Conservation (phyloP, 1,140 invertebrate species). For the Proctacanthus coquilletti region DNA sequence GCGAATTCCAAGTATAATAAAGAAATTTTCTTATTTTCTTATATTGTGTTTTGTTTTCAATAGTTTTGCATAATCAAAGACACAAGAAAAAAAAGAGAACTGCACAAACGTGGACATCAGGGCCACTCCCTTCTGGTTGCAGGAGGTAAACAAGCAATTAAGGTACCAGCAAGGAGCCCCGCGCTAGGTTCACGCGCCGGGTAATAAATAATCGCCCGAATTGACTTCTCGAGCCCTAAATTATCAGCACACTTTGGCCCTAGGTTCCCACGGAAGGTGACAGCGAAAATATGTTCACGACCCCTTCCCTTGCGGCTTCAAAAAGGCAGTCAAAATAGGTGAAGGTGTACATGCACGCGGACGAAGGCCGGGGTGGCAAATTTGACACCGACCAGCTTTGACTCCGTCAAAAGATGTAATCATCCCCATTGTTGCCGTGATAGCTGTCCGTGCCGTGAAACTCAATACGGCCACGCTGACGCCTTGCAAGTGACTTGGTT, state of each 20-base stretch:
- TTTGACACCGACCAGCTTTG: slow-evolving; percentile 1
- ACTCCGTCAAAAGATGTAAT: background rate
- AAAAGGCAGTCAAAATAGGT: background rate
- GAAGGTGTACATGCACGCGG: background rate
- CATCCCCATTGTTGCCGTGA: background rate
- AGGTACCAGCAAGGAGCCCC: too few species aligned
- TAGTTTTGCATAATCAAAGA: too few species aligned
- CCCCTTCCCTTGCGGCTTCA: background rate
- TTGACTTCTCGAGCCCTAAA: too few species aligned
- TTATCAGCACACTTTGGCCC: background rate
- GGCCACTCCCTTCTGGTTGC: too few species aligned
- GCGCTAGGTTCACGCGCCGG: too few species aligned
- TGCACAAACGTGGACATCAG: too few species aligned
- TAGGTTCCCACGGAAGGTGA: background rate
- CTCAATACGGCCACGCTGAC: too few species aligned
- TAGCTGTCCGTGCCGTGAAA: background rate
- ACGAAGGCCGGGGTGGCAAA: background rate
- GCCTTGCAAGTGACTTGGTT: background rate
- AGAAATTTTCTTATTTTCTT: too few species aligned
- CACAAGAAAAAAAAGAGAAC: too few species aligned
- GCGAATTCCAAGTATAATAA: too few species aligned
- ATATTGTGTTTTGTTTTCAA: too few species aligned
- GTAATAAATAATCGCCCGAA: slow-evolving; percentile 1
- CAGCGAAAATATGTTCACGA: background rate
- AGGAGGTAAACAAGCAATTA: too few species aligned